Evolutionary conservation across 2,113 vertebrate species (phyloP).

Genomic region (Hucho hucho): DNA sequence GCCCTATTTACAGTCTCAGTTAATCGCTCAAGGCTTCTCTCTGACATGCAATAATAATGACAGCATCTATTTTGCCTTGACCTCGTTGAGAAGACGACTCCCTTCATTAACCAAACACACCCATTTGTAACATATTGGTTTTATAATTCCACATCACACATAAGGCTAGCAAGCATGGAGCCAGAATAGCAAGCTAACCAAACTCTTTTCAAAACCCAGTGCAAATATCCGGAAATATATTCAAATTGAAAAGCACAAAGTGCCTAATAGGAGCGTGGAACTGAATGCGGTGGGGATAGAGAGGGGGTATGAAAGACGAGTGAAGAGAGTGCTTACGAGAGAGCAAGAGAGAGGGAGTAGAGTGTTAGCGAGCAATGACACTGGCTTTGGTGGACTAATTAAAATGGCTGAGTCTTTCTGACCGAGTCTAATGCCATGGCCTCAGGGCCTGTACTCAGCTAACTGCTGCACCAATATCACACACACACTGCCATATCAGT

Average conservation of each 20-base stretch:
- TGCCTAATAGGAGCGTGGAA: too few species aligned
- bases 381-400: conserved; percentile 6
- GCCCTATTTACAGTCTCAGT: not conserved
- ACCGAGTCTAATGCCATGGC: not conserved
- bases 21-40: not conserved
- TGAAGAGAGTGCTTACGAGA: not conserved
- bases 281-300: not conserved
- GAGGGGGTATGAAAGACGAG: not conserved
- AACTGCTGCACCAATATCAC: not conserved
- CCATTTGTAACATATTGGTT: not conserved
- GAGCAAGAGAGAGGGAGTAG: not conserved
- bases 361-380: not conserved
- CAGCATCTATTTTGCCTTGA: not conserved
- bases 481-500: not conserved
- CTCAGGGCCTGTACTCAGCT: not conserved
- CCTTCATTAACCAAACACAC: too few species aligned
- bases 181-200: not conserved
- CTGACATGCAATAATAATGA: not conserved
- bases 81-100: too few species aligned
- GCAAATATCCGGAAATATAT: not conserved
- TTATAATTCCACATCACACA: not conserved
- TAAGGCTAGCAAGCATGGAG: not conserved
- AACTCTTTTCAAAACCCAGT: not conserved
- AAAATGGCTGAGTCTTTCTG: not conserved
- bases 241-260: conserved; percentile 1